Evolutionary conservation across 2,888 invertebrate species (phyloP).

Genomic region (Apodemia hepburni): DNA sequence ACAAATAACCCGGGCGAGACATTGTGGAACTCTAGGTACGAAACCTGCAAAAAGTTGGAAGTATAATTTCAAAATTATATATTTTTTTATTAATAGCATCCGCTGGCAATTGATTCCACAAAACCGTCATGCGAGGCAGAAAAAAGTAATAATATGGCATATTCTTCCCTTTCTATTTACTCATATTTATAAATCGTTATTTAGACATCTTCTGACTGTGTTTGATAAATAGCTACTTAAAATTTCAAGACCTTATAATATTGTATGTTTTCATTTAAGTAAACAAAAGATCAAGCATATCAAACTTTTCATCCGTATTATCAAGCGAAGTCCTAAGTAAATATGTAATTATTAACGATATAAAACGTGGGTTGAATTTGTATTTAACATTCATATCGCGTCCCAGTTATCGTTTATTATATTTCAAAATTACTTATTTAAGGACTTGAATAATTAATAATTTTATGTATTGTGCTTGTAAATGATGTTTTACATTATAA

Average conservation of each 20-base stretch:
- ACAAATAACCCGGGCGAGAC: too few relatives aligned
- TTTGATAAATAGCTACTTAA: background rate
- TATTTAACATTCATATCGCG: background rate
- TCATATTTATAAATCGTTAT: background rate
- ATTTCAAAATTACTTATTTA: background rate
- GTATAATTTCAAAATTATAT: too few relatives aligned
- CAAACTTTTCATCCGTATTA: background rate
- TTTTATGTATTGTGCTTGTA: background rate
- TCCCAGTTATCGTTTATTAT: background rate
- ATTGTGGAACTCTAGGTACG: too few relatives aligned
- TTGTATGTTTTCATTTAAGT: background rate
- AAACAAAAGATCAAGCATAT: background rate
- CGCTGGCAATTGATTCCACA: too few relatives aligned
- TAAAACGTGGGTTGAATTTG: background rate
- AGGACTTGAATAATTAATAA: background rate
- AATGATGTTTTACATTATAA: background rate
- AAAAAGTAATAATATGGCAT: too few relatives aligned
- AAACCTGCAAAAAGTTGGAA: too few relatives aligned
- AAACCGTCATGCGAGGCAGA: too few relatives aligned
- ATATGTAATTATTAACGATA: constrained; percentile 4
- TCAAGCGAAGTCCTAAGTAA: constrained; percentile 7
- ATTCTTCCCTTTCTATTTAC: too few relatives aligned
- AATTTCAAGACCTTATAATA: background rate
- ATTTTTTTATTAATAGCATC: too few relatives aligned
- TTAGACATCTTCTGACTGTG: background rate